These are phyloP conservation scores for Lanistes nyassanus DNA, from an alignment of 1,140 invertebrate genomes.

Conservation along the genomic window DNA sequence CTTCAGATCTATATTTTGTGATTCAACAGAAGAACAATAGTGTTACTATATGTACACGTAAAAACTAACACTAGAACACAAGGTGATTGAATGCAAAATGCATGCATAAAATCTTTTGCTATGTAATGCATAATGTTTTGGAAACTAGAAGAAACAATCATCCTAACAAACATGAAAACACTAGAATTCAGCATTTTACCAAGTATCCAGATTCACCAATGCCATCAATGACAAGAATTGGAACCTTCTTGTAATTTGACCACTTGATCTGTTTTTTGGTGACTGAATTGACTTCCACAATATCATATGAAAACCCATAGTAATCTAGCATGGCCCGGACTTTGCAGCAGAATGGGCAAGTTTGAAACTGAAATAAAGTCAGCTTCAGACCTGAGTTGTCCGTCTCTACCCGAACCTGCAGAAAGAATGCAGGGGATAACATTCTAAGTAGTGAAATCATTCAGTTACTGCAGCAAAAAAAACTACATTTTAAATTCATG, in stretches of 20 bases:
- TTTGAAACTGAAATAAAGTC: conserved; percentile 94
- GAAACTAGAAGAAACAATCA: too few species aligned
- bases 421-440: conserved; percentile 60
- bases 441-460: too few species aligned
- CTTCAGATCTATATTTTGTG: too few species aligned
- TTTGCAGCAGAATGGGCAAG: conserved; percentile 99
- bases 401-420: conserved; percentile 62
- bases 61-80: too few species aligned
- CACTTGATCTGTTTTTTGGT: conserved; percentile 90
- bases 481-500: not conserved
- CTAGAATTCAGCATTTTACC: conserved; percentile 46
- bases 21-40: too few species aligned
- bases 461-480: too few species aligned
- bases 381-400: conserved; percentile 84
- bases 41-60: too few species aligned
- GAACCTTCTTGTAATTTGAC: conserved; percentile 95
- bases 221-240: conserved; percentile 86
- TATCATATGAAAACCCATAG: conserved; percentile 92
- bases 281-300: conserved; percentile 97
- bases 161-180: too few species aligned
- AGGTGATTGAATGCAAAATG: too few species aligned
- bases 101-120: too few species aligned
- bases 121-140: too few species aligned
- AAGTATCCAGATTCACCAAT: conserved; percentile 69
- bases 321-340: conserved; percentile 92